Evolutionary conservation across 2,888 invertebrate species (phyloP).

Genomic region (Megastigmus dorsalis): DNA sequence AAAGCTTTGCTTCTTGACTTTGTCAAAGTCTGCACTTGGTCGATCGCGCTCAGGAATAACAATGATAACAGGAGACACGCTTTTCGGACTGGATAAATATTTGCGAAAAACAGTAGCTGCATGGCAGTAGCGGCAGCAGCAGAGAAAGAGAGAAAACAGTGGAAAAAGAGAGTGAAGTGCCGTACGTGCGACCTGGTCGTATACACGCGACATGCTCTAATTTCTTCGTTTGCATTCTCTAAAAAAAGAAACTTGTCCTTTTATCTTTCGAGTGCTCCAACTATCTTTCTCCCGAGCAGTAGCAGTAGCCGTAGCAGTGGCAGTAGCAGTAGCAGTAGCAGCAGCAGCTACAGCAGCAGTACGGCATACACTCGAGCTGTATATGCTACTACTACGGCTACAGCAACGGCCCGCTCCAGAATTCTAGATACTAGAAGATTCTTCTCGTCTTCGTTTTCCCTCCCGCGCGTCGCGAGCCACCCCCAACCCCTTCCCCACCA

Average conservation of each 20-base stretch:
- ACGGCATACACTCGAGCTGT: conserved; percentile 67
- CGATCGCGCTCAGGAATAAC: too few relatives aligned
- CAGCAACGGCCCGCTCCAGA: conserved; percentile 68
- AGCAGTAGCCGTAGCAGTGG: conserved; percentile 49
- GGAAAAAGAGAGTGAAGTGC: conserved; percentile 15
- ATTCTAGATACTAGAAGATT: conserved; percentile 71
- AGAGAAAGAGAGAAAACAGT: background rate
- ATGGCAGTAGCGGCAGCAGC: background rate
- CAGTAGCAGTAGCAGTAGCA: conserved; percentile 58
- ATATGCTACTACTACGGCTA: conserved; percentile 17
- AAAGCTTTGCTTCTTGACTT: too few relatives aligned
- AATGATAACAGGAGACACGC: too few relatives aligned
- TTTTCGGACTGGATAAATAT: conserved; percentile 15
- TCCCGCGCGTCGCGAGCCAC: conserved; percentile 42
- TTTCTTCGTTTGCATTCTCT: conserved; percentile 70
- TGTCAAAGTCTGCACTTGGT: too few relatives aligned
- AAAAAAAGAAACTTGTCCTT: conserved; percentile 68
- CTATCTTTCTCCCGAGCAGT: conserved; percentile 66
- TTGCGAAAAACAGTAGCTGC: background rate
- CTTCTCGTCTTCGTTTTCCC: conserved; percentile 58
- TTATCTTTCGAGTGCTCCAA: conserved; percentile 69
- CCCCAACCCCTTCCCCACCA: conserved; percentile 25
- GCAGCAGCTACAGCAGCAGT: conserved; percentile 63
- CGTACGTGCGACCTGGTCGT: conserved; percentile 54
- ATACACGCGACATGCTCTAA: conserved; percentile 62